Percentiles rank a stretch among this genome's conserved stretches.
Conservation (phyloP, 1,140 invertebrate genomes). For the Tachypleus tridentatus region DNA sequence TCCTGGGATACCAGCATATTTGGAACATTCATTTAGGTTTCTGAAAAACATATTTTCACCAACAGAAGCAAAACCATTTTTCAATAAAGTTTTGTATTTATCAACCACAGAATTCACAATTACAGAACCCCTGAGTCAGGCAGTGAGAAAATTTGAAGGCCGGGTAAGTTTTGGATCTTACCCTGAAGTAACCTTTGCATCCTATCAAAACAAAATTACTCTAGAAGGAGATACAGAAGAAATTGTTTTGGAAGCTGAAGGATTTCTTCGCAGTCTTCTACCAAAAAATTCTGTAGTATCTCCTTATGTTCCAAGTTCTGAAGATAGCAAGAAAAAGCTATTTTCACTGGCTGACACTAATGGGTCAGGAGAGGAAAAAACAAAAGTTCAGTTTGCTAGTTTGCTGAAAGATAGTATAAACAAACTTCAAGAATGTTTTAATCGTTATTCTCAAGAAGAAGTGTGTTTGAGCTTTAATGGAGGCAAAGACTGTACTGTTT, state of each 20-base stretch:
- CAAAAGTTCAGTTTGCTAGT: not conserved
- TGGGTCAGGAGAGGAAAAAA: not conserved
- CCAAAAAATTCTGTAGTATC: conserved; percentile 32
- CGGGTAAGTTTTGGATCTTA: conserved; percentile 53
- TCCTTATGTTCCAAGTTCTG: conserved; percentile 4
- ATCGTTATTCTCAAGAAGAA: conserved; percentile 50
- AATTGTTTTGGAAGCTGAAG: conserved; percentile 27
- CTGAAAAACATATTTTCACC: conserved; percentile 34
- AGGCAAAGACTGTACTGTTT: conserved; percentile 90
- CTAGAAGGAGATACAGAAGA: conserved; percentile 33
- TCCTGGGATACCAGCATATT: conserved; percentile 57
- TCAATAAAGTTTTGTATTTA: conserved; percentile 39
- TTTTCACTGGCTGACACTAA: not conserved
- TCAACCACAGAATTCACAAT: conserved; percentile 45
- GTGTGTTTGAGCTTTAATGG: conserved; percentile 89
- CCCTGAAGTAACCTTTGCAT: conserved; percentile 43
- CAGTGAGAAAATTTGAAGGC: conserved; percentile 39
- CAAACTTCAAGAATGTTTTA: conserved; percentile 31
- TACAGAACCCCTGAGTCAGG: conserved; percentile 40
- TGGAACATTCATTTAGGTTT: conserved; percentile 45
- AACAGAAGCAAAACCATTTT: conserved; percentile 31
- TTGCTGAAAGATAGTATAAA: conserved; percentile 7
- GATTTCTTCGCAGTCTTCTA: conserved; percentile 28
- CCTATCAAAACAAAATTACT: conserved; percentile 39
- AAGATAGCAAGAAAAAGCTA: conserved; percentile 2